Evolutionary conservation across 92 coral and sea anemone species (phyloP).

Genomic region (Virgularia gustaviana): DNA sequence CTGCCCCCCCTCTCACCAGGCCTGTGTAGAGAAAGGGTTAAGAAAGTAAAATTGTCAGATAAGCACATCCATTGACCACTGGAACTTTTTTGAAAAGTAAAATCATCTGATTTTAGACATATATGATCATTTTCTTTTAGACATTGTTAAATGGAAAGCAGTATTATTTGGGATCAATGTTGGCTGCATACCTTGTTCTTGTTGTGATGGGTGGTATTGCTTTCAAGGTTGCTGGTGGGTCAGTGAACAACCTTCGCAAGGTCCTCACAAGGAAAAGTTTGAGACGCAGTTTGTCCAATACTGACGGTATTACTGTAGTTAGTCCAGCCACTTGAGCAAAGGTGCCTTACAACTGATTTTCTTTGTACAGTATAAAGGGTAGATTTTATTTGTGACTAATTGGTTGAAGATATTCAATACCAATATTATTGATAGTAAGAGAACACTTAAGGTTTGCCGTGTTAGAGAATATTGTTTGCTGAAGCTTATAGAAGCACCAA

Average conservation of each 20-base stretch:
- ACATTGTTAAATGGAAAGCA: constrained; percentile 70
- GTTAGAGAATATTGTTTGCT: too few relatives aligned
- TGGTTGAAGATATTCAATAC: neutral
- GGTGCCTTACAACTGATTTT: too few relatives aligned
- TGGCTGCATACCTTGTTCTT: constrained; percentile 70
- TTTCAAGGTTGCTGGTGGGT: constrained; percentile 92
- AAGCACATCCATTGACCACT: neutral
- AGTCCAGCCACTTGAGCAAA: constrained; percentile 32
- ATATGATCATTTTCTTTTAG: constrained; percentile 32
- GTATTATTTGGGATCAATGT: constrained; percentile 68
- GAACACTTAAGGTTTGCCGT: neutral
- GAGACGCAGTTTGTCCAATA: constrained; percentile 30
- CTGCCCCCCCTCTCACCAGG: too few relatives aligned
- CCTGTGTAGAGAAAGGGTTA: too few relatives aligned
- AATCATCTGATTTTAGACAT: neutral
- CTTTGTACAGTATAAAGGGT: neutral
- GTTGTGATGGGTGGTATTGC: constrained; percentile 79
- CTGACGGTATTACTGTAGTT: constrained; percentile 10
- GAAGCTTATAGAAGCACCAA: too few relatives aligned
- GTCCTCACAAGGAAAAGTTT: constrained; percentile 48
- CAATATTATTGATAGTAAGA: neutral
- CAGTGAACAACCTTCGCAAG: constrained; percentile 63
- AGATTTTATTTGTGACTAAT: too few relatives aligned
- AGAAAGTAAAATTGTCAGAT: too few relatives aligned
- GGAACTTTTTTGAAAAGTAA: neutral